A percentile compares a stretch with the other conserved stretches of the same genome.
phyloP scores from a whole-genome alignment of 2,888 invertebrate genomes.

The Metopia argyrocephala region DNA sequence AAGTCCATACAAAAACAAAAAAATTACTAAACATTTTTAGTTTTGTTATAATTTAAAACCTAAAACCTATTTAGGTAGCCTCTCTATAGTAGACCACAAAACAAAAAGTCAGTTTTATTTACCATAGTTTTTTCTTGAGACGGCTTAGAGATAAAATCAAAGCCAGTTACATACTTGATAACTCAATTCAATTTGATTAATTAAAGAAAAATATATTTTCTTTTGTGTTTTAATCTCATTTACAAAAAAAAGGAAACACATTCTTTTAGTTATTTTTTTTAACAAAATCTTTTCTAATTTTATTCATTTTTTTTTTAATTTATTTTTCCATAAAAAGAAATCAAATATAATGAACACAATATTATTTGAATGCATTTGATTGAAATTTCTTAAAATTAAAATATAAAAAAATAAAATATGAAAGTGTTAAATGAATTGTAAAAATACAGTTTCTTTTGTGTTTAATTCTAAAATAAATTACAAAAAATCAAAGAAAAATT shows the following conservation, averaged over 20 bases:
- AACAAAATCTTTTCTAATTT: not conserved
- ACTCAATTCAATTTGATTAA: not conserved
- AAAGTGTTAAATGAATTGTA: slow-evolving; percentile 29
- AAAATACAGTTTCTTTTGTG: slow-evolving; percentile 2
- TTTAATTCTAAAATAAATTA: slow-evolving; percentile 15
- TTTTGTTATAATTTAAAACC: too few relatives aligned
- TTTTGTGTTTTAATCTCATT: not conserved
- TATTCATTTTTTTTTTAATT: slow-evolving; percentile 19
- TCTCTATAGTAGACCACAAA: too few relatives aligned
- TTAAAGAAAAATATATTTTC: too few relatives aligned
- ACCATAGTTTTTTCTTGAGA: too few relatives aligned
- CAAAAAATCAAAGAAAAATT: not conserved
- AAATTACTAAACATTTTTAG: too few relatives aligned
- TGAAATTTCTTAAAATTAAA: not conserved
- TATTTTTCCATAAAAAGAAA: not conserved
- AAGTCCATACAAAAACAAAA: too few relatives aligned
- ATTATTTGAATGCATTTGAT: slow-evolving; percentile 31
- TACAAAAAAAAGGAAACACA: not conserved
- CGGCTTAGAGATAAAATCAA: too few relatives aligned
- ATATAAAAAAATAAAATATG: not conserved
- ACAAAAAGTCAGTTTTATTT: too few relatives aligned
- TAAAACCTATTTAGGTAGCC: too few relatives aligned
- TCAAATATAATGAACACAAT: slow-evolving; percentile 42
- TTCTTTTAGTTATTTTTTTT: not conserved
- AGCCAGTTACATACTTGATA: too few relatives aligned